Evolutionary conservation across 2,888 invertebrate species (phyloP), one percentile per base, ranked within the genome.

Genomic region (Pilophorus perplexus): DNA sequence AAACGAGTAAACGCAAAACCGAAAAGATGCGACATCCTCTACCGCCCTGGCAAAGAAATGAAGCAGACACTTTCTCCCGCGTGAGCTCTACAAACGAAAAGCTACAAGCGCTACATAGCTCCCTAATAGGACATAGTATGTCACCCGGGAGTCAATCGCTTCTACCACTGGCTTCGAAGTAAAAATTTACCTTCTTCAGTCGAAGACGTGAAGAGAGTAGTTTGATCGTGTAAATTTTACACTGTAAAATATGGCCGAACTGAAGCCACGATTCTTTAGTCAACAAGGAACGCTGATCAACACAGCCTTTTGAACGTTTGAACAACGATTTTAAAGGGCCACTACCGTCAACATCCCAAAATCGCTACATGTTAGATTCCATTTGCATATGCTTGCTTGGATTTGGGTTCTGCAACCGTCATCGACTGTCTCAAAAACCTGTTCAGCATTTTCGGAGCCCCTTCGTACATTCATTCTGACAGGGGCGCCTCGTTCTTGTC

Each of bases 131-230:
- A 25, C 10, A 23, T 23, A 14, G 22, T 50, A 4, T 50, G 50
- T 25, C 50, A 50, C 18, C 50, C 50, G 5, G 22, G 50, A 25
- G 12, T 20, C 18, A 50, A 20, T 6, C 10, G 50, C 18, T 16
- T 50, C 8, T 50, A 50, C 22, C 50, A 50, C 14, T 50, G 50
- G 50, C 62, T 64, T 10, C n/a, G 42, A 2, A 42, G 54, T 33
- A 70, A 68, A 59, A 71, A 71, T 48, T 57, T 71, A 10, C 70
- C 69, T 8, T 71, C 22, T 22, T 48, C 67, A 10, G 4, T 71
- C 3, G 66, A 70, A 48, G 69, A 71, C 28, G 54, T 69, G 5
- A 50, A 48, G 25, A 22, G 18, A 25, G 23, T 44, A 8, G 46
- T 25, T 1, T 18, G 16, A 8, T 5, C 16, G 1, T 66, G 66